Evolutionary conservation across 2,888 invertebrate species (phyloP).

Genomic region (Periphyllus acericola): DNA sequence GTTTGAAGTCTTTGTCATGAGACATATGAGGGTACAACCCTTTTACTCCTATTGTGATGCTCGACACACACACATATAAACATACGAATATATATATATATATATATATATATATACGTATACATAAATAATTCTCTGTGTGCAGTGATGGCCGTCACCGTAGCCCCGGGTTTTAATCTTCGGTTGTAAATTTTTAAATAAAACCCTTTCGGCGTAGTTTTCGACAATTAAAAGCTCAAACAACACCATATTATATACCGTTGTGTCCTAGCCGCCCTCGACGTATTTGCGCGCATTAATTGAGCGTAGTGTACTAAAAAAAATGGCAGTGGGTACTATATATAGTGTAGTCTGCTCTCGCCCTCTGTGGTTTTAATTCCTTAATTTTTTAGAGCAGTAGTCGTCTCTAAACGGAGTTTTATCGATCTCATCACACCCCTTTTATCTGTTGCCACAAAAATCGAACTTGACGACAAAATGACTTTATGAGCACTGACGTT

Average conservation of each 20-base stretch:
- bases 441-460: neutral
- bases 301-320: slow-evolving; percentile 40
- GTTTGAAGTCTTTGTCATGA: slow-evolving; percentile 59
- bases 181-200: slow-evolving; percentile 59
- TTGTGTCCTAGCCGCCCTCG: neutral
- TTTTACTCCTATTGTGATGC: slow-evolving; percentile 51
- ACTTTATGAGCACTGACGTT: neutral
- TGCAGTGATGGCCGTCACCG: slow-evolving; percentile 5
- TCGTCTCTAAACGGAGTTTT: neutral
- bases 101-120: neutral
- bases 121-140: slow-evolving; percentile 57
- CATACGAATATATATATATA: neutral
- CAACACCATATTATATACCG: slow-evolving; percentile 11
- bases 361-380: slow-evolving; percentile 42
- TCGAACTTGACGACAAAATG: neutral
- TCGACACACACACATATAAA: neutral
- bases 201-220: slow-evolving; percentile 43
- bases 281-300: slow-evolving; percentile 34
- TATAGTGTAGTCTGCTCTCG: neutral
- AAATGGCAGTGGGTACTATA: neutral
- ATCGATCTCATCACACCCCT: neutral
- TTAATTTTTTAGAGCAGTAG: slow-evolving; percentile 14
- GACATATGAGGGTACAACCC: slow-evolving; percentile 51
- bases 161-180: slow-evolving; percentile 55
- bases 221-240: slow-evolving; percentile 61